Conservation (phyloP, 2,888 invertebrate species). For the Argynnis bischoffii region DNA sequence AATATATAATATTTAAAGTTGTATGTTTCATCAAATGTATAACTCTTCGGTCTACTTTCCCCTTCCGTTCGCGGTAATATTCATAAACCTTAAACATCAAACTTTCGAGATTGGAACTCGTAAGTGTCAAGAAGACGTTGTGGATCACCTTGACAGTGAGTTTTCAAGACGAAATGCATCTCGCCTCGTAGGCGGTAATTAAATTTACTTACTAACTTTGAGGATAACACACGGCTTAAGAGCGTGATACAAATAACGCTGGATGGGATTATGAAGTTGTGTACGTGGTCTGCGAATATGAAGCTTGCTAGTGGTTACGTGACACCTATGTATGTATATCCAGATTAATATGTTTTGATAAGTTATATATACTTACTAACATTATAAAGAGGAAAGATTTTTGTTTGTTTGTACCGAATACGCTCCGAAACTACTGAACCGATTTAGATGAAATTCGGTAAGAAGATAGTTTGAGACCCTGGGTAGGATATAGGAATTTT, state of each 20-base stretch:
- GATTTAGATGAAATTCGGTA: too few relatives aligned
- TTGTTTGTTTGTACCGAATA: too few relatives aligned
- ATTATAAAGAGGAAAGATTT: too few relatives aligned
- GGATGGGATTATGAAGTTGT: conserved; percentile 31
- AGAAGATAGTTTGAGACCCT: too few relatives aligned
- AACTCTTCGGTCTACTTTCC: conserved; percentile 13
- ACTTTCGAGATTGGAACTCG: conserved; percentile 50
- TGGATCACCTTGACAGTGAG: conserved; percentile 40
- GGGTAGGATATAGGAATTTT: too few relatives aligned
- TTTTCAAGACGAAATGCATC: conserved; percentile 25
- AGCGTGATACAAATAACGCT: conserved; percentile 24
- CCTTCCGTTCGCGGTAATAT: conserved; percentile 26
- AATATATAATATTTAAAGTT: conserved; percentile 2
- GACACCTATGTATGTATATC: too few relatives aligned
- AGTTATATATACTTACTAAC: too few relatives aligned
- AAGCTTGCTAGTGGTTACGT: not conserved
- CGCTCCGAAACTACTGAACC: too few relatives aligned
- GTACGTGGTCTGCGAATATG: conserved; percentile 11
- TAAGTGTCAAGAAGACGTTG: conserved; percentile 56
- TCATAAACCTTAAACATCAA: conserved; percentile 44
- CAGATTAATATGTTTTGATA: too few relatives aligned
- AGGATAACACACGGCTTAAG: conserved; percentile 8
- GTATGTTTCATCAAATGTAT: conserved; percentile 12
- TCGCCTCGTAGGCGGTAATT: conserved; percentile 27
- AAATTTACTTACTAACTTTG: conserved; percentile 30